Conservation (phyloP, 1,140 invertebrate genomes). For the Bombus ignitus region DNA sequence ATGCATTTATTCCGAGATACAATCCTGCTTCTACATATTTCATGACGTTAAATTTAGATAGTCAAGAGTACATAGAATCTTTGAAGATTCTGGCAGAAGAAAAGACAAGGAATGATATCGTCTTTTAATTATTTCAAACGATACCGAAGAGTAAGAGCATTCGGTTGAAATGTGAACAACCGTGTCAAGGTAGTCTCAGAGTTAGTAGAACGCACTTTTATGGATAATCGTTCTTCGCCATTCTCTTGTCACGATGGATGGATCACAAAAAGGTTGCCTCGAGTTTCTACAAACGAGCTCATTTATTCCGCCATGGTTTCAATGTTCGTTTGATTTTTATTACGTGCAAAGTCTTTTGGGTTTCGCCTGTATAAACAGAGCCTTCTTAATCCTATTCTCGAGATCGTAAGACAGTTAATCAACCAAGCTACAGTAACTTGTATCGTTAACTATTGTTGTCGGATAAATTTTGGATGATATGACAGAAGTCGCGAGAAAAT, state of each 20-base stretch:
- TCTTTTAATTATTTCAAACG: slow-evolving; percentile 22
- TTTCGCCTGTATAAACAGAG: background rate
- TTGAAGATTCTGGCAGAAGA: background rate
- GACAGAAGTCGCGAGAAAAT: background rate
- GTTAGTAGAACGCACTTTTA: slow-evolving; percentile 47
- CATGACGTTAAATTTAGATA: background rate
- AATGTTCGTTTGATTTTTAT: background rate
- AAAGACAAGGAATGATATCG: background rate
- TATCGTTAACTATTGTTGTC: too few relatives aligned
- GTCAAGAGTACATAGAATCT: too few relatives aligned
- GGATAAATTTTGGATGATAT: background rate
- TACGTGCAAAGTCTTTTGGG: background rate
- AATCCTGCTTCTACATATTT: too few relatives aligned
- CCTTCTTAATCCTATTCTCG: background rate
- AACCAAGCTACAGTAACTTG: too few relatives aligned
- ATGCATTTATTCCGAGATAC: background rate
- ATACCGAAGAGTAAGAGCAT: background rate
- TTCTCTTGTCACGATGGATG: slow-evolving; percentile 24
- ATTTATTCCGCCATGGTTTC: background rate
- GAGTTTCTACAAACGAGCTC: slow-evolving; percentile 14
- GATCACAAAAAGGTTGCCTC: slow-evolving; percentile 10
- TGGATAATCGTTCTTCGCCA: slow-evolving; percentile 44
- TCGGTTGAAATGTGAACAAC: slow-evolving; percentile 38
- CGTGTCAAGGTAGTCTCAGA: slow-evolving; percentile 47
- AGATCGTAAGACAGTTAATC: background rate